Evolutionary conservation across 2,797 vertebrate species (phyloP), one percentile per base, ranked within the genome.

Genomic region (Amphiprion clarkii): DNA sequence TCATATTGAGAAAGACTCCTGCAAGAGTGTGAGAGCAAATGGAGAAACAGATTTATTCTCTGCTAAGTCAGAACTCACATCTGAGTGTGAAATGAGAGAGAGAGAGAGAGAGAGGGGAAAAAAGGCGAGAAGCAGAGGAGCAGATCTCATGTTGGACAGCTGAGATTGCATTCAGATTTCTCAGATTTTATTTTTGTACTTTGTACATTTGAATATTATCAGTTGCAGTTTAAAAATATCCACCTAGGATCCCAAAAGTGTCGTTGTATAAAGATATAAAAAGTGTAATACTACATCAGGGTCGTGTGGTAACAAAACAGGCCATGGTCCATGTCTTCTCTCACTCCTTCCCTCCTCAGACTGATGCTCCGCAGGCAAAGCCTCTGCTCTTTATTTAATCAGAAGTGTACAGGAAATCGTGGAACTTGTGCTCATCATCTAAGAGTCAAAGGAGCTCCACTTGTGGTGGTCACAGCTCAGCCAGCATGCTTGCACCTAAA

Each of bases 101-200:
- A 46, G n/a, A 54, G 36, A 39, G 36, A 39, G 36, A 10, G 36
- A 10, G 8, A 36, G 7, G 7, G 9, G 7, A 57, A 53, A 17
- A 62, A 9, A 53, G 27, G 31, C 6, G 60, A 74, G 69, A 82
- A 71, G 44, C 27, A 71, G 64, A 76, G 10, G 69, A 79, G 67
- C 67, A 54, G 67, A 67, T 80, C 74, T 88, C 84, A 56, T 23
- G 81, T 82, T 65, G 85, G 82, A 81, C 79, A 60, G 77, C 77
- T 66, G 78, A 79, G 84, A 78, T 85, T 58, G 74, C 89, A 0
- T 83, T 84, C 79, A 84, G 81, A 86, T 83, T 88, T 79, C 90
- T 84, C 87, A 88, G 89, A 92, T 91, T 94, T 95, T 95, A 95
- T 96, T 95, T 96, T 95, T 95, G 83, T 95, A 96, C 87, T 82